Percentiles rank a stretch among this genome's conserved stretches.
Conservation (phyloP, 2,888 invertebrate species). For the Drosophila pseudotalamancana region DNA sequence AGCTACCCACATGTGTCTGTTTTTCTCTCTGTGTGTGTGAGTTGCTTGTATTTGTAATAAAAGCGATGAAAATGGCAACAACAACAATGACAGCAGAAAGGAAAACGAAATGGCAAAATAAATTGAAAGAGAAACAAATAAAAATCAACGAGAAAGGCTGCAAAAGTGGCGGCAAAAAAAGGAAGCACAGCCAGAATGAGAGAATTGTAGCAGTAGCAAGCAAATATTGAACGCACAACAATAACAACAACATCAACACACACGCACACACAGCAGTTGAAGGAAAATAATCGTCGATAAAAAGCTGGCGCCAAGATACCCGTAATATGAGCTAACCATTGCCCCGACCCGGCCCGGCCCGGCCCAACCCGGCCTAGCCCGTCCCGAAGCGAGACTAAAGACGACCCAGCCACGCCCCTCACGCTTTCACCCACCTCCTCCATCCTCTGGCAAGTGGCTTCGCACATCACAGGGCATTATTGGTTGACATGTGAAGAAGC, state of each 20-base stretch:
- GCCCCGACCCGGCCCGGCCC: constrained; percentile 42
- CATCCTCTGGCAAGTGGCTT: constrained; percentile 65
- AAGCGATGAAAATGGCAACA: constrained; percentile 79
- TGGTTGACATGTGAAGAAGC: constrained; percentile 77
- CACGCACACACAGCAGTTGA: constrained; percentile 48
- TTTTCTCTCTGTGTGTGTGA: constrained; percentile 18
- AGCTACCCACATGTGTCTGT: constrained; percentile 66
- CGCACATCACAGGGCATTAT: constrained; percentile 76
- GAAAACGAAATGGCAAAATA: constrained; percentile 82
- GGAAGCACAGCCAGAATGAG: constrained; percentile 49
- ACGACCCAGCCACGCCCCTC: constrained; percentile 24
- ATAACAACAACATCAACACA: constrained; percentile 7
- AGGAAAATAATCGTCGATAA: constrained; percentile 76
- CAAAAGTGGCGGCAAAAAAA: constrained; percentile 73
- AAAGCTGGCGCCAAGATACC: constrained; percentile 78
- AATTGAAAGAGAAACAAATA: constrained; percentile 82
- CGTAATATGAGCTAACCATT: constrained; percentile 78
- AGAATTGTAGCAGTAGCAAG: constrained; percentile 57
- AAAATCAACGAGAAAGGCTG: constrained; percentile 81
- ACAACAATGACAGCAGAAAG: constrained; percentile 75
- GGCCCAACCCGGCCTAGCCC: constrained; percentile 3
- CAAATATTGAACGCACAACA: constrained; percentile 72
- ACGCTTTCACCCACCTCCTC: neutral
- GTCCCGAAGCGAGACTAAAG: no score
- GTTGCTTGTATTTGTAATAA: constrained; percentile 75